These are phyloP conservation scores for Heteromormyrus szaboi DNA, from an alignment of 2,797 vertebrate genomes.

Conservation along the genomic window DNA sequence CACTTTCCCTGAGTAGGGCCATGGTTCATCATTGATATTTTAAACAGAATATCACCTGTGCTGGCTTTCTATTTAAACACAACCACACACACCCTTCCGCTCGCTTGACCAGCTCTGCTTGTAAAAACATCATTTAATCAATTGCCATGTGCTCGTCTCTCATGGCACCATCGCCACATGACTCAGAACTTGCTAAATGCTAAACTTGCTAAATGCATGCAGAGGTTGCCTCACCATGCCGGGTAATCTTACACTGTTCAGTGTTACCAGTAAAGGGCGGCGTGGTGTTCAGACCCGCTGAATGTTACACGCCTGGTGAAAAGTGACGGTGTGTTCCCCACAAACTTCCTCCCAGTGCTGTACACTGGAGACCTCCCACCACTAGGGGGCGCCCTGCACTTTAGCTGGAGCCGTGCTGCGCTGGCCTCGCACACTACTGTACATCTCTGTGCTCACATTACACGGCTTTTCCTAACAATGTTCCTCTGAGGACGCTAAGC, in stretches of 20 bases:
- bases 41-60: background rate
- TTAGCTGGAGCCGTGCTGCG: background rate
- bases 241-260: background rate
- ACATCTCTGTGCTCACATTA: background rate
- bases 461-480: background rate
- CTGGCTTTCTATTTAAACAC: background rate
- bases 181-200: background rate
- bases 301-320: background rate
- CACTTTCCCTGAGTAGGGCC: background rate
- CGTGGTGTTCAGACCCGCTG: background rate
- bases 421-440: background rate
- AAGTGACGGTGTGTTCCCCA: background rate
- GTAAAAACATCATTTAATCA: background rate
- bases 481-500: background rate
- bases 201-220: background rate
- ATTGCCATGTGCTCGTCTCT: background rate
- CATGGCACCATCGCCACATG: background rate
- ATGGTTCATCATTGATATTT: background rate
- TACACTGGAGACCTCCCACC: background rate
- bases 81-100: background rate
- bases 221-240: background rate
- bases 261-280: background rate
- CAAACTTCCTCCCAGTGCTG: background rate
- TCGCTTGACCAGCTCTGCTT: background rate
- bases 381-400: background rate